Evolutionary conservation across 2,888 invertebrate species (phyloP).

Genomic region (Pristionchus entomophagus): DNA sequence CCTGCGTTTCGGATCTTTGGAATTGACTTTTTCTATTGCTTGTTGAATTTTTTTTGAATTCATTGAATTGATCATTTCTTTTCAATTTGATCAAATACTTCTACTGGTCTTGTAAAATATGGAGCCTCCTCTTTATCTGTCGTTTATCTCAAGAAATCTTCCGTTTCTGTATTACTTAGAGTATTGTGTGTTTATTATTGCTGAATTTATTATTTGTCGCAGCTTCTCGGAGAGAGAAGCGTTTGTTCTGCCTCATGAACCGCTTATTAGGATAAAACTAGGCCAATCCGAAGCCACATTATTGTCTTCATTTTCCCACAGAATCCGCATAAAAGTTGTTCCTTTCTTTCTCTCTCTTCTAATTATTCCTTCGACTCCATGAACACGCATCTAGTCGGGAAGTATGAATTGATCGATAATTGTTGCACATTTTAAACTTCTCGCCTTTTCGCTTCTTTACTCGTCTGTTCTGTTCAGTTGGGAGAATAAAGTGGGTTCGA

Average conservation of each 20-base stretch:
- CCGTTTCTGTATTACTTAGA: neutral
- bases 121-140: neutral
- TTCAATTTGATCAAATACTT: too few relatives aligned
- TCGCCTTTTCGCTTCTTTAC: neutral
- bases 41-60: too few relatives aligned
- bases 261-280: neutral
- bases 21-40: too few relatives aligned
- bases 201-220: neutral
- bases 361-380: neutral
- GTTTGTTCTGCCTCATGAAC: neutral
- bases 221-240: neutral
- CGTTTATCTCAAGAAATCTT: neutral
- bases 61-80: too few relatives aligned
- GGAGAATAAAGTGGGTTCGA: conserved; percentile 12
- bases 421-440: neutral
- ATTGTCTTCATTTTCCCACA: neutral
- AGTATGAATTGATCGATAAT: conserved; percentile 24
- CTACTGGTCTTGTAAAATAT: neutral
- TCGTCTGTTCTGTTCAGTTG: neutral
- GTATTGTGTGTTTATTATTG: neutral
- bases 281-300: neutral
- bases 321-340: neutral
- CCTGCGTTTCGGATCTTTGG: too few relatives aligned
- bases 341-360: neutral
- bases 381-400: neutral